Conservation (phyloP, 1,140 invertebrate genomes). For the Coboldia fuscipes region DNA sequence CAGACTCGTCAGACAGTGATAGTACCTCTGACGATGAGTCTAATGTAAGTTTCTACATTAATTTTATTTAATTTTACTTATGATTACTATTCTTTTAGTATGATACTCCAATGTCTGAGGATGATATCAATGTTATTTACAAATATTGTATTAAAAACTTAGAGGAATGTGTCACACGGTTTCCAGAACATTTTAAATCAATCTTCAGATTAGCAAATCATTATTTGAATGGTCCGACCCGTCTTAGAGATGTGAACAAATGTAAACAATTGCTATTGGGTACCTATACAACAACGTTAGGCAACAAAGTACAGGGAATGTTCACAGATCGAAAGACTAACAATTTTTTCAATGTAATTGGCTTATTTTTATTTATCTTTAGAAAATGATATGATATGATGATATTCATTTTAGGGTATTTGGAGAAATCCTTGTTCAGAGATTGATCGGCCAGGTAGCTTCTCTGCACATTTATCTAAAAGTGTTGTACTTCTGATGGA, state of each 20-base stretch:
- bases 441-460: conserved; percentile 77
- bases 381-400: conserved; percentile 20
- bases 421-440: conserved; percentile 80
- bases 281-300: conserved; percentile 35
- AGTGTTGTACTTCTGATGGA: conserved; percentile 62
- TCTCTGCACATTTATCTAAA: conserved; percentile 75
- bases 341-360: conserved; percentile 61
- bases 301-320: conserved; percentile 48
- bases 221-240: conserved; percentile 48
- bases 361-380: conserved; percentile 23
- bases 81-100: conserved; percentile 12
- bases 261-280: conserved; percentile 49
- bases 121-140: conserved; percentile 25
- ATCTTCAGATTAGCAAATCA: conserved; percentile 70
- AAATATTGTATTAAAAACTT: conserved; percentile 48
- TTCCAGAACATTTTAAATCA: conserved; percentile 84
- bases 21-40: conserved; percentile 18
- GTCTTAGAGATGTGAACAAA: conserved; percentile 38
- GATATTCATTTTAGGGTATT: conserved; percentile 47
- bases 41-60: conserved; percentile 6
- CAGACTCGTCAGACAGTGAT: conserved; percentile 18
- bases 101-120: conserved; percentile 16
- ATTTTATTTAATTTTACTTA: conserved; percentile 5
- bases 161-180: conserved; percentile 62
- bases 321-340: conserved; percentile 63